Base-by-base conservation (phyloP, 2,888 invertebrate genomes). In the Patella ulyssiponensis region DNA sequence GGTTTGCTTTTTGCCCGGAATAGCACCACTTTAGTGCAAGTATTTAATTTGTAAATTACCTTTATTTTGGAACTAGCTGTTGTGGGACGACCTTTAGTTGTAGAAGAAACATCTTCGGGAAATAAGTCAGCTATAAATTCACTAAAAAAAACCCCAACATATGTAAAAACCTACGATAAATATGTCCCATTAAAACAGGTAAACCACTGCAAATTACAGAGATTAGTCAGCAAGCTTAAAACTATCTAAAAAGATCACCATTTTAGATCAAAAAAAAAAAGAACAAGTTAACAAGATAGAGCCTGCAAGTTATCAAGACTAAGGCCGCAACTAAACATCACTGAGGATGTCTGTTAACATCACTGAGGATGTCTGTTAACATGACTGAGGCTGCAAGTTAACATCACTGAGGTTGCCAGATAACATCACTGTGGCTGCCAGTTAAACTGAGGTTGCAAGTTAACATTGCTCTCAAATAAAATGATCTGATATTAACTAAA, bases 61-160 rank as follows among this genome's bases (percentile, higher is more conserved):
- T 94, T 93, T 83, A 95, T 95, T 91, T 95, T 95, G 78, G 91
- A 94, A 72, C 94, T 94, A 33, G 94, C 94, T 3, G 94, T 95
- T 9, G 94, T 94, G 7, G 95, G 95, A 80, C 94, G 92, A 4
- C 93, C 92, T 88, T 94, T 94, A 12, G 92, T 91, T 64, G 89
- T 86, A 27, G 89, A 91, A 44, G 91, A 90, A 12, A 93, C 91
- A 80, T 93, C 92, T 77, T 94, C 94, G 9, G 94, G 94, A 89
- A 94, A 95, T 54, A 95, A 91, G 64, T 89, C 90, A 27, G 92
- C 92, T 44, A 95, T 93, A 87, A 95, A 94, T 1, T 92, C 86
- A 88, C 94, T 95, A 89, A 17, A 90, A 88, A n/a, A 72, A 74
- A n/a, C n/a, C n/a, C n/a, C n/a, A 80, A 52, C 56, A 23, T 20